Evolutionary conservation across 2,888 invertebrate species (phyloP), one percentile per base, ranked within the genome.

Genomic region (Temnothorax ravouxi): DNA sequence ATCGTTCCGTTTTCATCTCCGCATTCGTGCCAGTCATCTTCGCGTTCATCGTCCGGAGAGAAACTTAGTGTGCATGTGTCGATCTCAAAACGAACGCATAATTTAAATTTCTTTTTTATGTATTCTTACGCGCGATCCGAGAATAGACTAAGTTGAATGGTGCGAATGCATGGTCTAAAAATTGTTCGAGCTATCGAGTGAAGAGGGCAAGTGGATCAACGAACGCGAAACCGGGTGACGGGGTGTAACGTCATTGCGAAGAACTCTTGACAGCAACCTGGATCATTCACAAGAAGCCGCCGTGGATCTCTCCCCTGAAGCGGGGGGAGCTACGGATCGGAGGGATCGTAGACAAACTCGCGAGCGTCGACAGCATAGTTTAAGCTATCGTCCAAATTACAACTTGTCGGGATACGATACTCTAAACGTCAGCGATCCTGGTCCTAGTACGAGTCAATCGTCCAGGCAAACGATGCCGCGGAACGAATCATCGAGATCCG

Each of bases 401-500:
- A 47, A 3, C 34, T 21, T 50, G 47, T 2, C 3, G 2, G 29
- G 50, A 6, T 29, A 34, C 18, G n/a, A 29, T 0, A 8, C 9
- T 6, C 13, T 50, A 1, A 47, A 38, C 52, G n/a, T 34, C 1
- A 29, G 6, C 50, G 50, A 47, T 18, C 47, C 47, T 15, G 13
- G 69, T 2, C 52, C 69, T 6, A 47, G 50, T 2, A 47, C 44
- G 8, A 41, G 38, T 4, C 34, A 18, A 34, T 9, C 34, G 5
- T 2, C 66, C 0, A 50, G 47, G 4, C 47, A 47, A 72, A 76
- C 75, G 59, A 75, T 59, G 15, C 97, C 97, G 96, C 91, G 94
- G 76, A 93, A 92, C 77, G 94, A 94, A 75, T 87, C 96, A 87
- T 96, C 97, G 21, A 96, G 97, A 95, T 97, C 95, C 2, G 29